Evolutionary conservation across 2,113 vertebrate genomes (phyloP).

Genomic region (Enhydra lutris): DNA sequence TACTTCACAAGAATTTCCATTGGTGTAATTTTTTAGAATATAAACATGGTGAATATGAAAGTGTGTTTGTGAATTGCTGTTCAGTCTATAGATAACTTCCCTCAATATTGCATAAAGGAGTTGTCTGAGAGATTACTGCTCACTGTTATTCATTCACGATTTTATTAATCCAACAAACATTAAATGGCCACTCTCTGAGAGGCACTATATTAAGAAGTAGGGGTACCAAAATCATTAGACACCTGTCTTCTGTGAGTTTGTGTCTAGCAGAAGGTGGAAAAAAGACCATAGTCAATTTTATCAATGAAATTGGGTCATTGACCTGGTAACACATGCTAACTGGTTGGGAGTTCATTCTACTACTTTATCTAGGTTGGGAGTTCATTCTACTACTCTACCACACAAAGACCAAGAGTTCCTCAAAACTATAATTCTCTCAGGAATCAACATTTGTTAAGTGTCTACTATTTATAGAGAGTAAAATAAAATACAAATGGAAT

Average conservation of each 20-base stretch:
- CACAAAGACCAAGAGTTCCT: neutral
- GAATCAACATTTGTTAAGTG: neutral
- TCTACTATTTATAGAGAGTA: neutral
- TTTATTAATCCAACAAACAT: neutral
- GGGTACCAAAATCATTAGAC: neutral
- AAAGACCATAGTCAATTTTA: neutral
- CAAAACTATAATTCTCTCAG: neutral
- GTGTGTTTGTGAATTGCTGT: neutral
- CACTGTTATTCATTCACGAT: neutral
- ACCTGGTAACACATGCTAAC: neutral
- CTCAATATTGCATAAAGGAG: neutral
- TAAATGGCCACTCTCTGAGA: neutral
- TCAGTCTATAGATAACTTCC: neutral
- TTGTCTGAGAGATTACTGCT: neutral
- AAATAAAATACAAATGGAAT: neutral
- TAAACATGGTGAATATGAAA: neutral
- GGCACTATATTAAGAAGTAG: neutral
- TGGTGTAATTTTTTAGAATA: neutral
- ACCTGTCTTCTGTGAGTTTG: neutral
- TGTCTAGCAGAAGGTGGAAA: neutral
- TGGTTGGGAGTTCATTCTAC: neutral
- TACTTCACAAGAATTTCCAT: neutral
- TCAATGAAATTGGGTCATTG: neutral
- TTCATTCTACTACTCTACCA: neutral
- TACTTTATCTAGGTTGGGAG: neutral